These are phyloP conservation scores for Drosophila simulans DNA, from an alignment of 1,140 invertebrate species.

Conservation along the genomic window DNA sequence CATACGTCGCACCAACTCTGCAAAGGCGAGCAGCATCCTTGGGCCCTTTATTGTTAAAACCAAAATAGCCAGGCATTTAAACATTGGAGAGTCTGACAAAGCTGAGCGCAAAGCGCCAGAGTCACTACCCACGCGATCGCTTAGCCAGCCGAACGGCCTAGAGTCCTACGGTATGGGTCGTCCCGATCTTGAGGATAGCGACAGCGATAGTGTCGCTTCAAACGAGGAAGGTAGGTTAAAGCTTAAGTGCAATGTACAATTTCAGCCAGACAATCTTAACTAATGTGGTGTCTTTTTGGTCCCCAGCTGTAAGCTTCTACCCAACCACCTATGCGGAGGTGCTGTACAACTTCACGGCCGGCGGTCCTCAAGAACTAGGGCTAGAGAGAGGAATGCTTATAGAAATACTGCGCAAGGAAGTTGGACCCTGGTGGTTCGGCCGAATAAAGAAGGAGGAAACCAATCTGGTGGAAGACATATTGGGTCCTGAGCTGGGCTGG, in stretches of 20 bases:
- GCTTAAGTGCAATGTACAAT: conserved; percentile 7
- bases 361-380: conserved; percentile 78
- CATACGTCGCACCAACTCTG: conserved; percentile 77
- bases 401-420: conserved; percentile 79
- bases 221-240: conserved; percentile 75
- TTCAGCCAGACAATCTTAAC: not conserved
- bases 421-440: conserved; percentile 83
- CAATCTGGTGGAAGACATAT: conserved; percentile 65
- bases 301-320: conserved; percentile 55
- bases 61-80: conserved; percentile 47
- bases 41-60: conserved; percentile 34
- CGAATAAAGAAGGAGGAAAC: conserved; percentile 79
- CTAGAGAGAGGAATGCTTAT: conserved; percentile 78
- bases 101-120: conserved; percentile 81
- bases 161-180: conserved; percentile 84
- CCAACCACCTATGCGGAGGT: conserved; percentile 79
- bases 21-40: conserved; percentile 64
- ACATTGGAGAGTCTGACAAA: conserved; percentile 25
- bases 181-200: conserved; percentile 72
- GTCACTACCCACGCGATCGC: conserved; percentile 88
- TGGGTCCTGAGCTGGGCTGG: conserved; percentile 80
- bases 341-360: conserved; percentile 80
- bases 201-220: conserved; percentile 78
- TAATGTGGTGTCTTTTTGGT: conserved; percentile 4
- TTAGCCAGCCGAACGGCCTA: conserved; percentile 90